Evolutionary conservation across 2,797 vertebrate genomes (phyloP).

Genomic region (Meda fulgida): DNA sequence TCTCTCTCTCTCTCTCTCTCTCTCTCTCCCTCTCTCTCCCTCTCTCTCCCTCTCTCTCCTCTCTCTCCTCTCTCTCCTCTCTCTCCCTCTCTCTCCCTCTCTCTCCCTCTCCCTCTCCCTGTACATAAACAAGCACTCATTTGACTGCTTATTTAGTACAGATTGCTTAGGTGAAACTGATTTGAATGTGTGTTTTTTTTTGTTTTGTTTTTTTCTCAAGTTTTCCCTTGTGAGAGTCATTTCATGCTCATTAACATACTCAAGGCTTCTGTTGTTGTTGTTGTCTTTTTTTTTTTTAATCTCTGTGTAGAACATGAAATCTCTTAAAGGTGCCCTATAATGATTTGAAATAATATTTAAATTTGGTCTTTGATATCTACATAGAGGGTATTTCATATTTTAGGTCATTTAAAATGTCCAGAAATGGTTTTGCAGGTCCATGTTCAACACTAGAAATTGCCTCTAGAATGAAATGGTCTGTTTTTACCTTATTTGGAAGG

Average conservation of each 20-base stretch:
- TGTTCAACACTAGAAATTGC: too few relatives aligned
- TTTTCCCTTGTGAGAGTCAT: constrained; percentile 6
- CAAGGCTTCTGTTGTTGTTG: constrained; percentile 27
- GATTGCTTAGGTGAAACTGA: constrained; percentile 45
- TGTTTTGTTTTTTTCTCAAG: background rate
- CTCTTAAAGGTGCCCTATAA: too few relatives aligned
- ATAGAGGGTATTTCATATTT: too few relatives aligned
- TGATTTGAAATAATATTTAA: too few relatives aligned
- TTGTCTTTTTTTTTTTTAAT: background rate
- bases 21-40: constrained; percentile 9
- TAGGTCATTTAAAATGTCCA: too few relatives aligned
- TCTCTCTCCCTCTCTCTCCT: background rate
- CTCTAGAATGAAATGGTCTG: too few relatives aligned
- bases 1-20: constrained; percentile 10
- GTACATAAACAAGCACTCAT: constrained; percentile 33
- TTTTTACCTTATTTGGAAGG: too few relatives aligned
- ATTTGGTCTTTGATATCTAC: too few relatives aligned
- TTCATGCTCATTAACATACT: constrained; percentile 51
- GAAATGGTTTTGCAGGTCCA: too few relatives aligned
- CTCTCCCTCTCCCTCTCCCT: background rate
- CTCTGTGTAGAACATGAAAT: constrained; percentile 43
- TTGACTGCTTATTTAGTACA: constrained; percentile 49
- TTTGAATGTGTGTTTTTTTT: constrained; percentile 26
- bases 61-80: too few relatives aligned
- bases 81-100: too few relatives aligned